phyloP scores from a whole-genome alignment of 2,113 vertebrate species.

The Melospiza melodia region DNA sequence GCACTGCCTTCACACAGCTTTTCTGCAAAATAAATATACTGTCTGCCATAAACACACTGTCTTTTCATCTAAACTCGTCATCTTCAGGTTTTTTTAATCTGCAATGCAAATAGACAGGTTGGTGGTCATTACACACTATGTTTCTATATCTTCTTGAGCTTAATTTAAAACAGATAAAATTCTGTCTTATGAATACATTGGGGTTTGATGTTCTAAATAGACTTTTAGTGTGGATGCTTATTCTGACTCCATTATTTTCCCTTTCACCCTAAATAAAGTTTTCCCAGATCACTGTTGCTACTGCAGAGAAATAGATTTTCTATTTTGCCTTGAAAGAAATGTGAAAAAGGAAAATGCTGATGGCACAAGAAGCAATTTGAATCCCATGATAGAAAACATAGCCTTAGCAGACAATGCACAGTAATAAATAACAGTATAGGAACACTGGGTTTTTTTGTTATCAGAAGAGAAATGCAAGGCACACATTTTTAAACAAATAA shows the following conservation, averaged over 20 bases:
- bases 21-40: conserved; percentile 48
- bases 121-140: background rate
- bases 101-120: conserved; percentile 44
- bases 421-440: conserved; percentile 60
- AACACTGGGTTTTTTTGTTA: background rate
- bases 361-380: conserved; percentile 71
- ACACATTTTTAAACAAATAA: conserved; percentile 66
- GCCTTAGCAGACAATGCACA: conserved; percentile 41
- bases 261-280: conserved; percentile 74
- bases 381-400: conserved; percentile 70
- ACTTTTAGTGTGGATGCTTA: conserved; percentile 65
- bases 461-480: conserved; percentile 47
- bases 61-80: conserved; percentile 12
- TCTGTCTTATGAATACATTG: conserved; percentile 9
- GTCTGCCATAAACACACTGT: background rate
- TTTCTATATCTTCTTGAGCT: background rate
- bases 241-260: conserved; percentile 65
- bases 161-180: conserved; percentile 49
- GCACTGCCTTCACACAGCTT: conserved; percentile 27
- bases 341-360: conserved; percentile 66
- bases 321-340: conserved; percentile 71
- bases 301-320: conserved; percentile 71
- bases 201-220: conserved; percentile 58
- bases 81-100: conserved; percentile 55
- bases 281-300: conserved; percentile 37